Conservation (phyloP, 1,140 invertebrate genomes). For the Procambarus clarkii region DNA sequence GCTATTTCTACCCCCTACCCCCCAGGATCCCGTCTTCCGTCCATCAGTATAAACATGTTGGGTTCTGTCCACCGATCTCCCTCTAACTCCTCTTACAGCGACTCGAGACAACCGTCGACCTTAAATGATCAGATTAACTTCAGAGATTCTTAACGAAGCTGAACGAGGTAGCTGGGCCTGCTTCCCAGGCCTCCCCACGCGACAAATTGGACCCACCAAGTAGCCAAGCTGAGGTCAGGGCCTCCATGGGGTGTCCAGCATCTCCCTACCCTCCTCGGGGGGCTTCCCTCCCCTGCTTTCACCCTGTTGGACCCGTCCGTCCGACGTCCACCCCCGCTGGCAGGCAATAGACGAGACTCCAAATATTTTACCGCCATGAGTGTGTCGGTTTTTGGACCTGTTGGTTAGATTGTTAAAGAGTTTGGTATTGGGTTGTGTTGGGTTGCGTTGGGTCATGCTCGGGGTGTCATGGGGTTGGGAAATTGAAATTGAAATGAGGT, state of each 20-base stretch:
- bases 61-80: too few relatives aligned
- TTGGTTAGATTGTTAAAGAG: too few relatives aligned
- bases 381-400: neutral
- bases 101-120: neutral
- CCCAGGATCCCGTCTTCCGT: too few relatives aligned
- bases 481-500: too few relatives aligned
- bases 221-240: constrained; percentile 52
- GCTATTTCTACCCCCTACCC: too few relatives aligned
- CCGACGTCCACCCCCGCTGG: constrained; percentile 26
- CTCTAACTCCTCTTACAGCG: too few relatives aligned
- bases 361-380: constrained; percentile 46
- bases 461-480: too few relatives aligned
- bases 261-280: too few relatives aligned
- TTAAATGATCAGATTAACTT: neutral
- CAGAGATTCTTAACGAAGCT: neutral
- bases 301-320: constrained; percentile 29
- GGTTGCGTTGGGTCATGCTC: too few relatives aligned
- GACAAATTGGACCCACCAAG: constrained; percentile 65
- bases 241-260: constrained; percentile 27
- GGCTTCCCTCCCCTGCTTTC: neutral
- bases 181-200: constrained; percentile 7
- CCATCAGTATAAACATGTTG: too few relatives aligned
- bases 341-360: constrained; percentile 34
- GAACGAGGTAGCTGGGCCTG: neutral
- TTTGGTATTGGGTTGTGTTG: too few relatives aligned